A percentile compares a stretch with the other conserved stretches of the same genome.
phyloP scores from a whole-genome alignment of 2,797 vertebrate genomes.

The Urocyon cinereoargenteus region DNA sequence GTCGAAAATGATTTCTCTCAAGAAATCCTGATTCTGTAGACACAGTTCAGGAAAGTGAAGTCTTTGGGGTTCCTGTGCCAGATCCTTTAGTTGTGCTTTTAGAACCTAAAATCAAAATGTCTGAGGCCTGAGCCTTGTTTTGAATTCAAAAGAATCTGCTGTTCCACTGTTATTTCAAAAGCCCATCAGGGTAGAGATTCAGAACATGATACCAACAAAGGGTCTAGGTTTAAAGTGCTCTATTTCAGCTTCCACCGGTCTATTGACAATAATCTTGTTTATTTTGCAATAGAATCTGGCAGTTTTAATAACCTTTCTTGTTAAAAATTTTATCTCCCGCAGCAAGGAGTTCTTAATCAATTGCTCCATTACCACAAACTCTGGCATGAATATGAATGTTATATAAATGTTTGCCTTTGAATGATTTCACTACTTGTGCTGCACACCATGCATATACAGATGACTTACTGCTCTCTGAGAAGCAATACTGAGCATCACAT shows the following conservation, averaged over 20 bases:
- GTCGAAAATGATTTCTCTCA: constrained; percentile 20
- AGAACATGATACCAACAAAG: neutral
- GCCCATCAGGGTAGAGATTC: neutral
- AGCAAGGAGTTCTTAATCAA: neutral
- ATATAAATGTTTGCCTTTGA: neutral
- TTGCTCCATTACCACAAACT: neutral
- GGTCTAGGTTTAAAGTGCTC: neutral
- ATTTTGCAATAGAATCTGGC: neutral
- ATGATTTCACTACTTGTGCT: neutral
- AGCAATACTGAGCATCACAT: neutral
- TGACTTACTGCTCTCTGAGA: neutral
- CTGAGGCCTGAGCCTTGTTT: neutral
- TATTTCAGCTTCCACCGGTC: neutral
- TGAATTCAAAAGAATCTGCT: neutral
- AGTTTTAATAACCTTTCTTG: neutral
- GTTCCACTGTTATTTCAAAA: neutral
- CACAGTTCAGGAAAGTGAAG: neutral
- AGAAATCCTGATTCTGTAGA: neutral
- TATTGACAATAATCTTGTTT: neutral
- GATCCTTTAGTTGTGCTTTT: neutral
- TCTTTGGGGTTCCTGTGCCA: neutral
- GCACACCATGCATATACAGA: neutral
- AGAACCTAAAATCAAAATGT: neutral
- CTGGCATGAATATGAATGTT: neutral
- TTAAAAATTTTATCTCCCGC: neutral